Evolutionary conservation across 1,140 invertebrate species (phyloP).

Genomic region (Dinoponera quadriceps): DNA sequence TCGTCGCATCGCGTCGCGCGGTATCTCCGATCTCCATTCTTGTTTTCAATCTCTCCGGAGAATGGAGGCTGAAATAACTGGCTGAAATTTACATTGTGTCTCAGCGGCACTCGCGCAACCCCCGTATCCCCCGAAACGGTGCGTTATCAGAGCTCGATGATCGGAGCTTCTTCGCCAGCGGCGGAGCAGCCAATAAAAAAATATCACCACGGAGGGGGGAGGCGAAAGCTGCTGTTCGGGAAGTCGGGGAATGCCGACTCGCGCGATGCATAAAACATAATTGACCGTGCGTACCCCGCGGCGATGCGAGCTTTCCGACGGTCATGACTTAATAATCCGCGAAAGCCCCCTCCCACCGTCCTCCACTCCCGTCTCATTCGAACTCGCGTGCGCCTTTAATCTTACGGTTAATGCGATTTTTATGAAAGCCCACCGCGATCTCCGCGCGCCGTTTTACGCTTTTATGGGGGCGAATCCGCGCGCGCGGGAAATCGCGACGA

Average conservation of each 20-base stretch:
- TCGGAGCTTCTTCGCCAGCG: slow-evolving; percentile 48
- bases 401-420: slow-evolving; percentile 36
- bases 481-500: slow-evolving; percentile 19
- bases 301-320: slow-evolving; percentile 4
- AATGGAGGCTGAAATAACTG: slow-evolving; percentile 55
- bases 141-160: slow-evolving; percentile 69
- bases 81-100: slow-evolving; percentile 62
- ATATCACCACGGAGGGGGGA: slow-evolving; percentile 19
- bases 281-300: slow-evolving; percentile 22
- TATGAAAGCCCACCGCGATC: slow-evolving; percentile 41
- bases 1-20: neutral
- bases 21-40: slow-evolving; percentile 47
- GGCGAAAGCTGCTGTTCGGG: neutral
- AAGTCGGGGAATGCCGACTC: slow-evolving; percentile 32
- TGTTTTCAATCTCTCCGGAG: slow-evolving; percentile 56
- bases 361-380: neutral
- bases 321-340: slow-evolving; percentile 55
- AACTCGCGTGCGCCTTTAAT: slow-evolving; percentile 35
- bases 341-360: neutral
- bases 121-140: neutral
- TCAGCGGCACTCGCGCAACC: slow-evolving; percentile 11
- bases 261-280: slow-evolving; percentile 52
- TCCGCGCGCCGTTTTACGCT: slow-evolving; percentile 21
- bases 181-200: slow-evolving; percentile 10
- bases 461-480: slow-evolving; percentile 34